Conservation (phyloP, 2,113 vertebrate genomes). For the Brachypodius melanocephalos region DNA sequence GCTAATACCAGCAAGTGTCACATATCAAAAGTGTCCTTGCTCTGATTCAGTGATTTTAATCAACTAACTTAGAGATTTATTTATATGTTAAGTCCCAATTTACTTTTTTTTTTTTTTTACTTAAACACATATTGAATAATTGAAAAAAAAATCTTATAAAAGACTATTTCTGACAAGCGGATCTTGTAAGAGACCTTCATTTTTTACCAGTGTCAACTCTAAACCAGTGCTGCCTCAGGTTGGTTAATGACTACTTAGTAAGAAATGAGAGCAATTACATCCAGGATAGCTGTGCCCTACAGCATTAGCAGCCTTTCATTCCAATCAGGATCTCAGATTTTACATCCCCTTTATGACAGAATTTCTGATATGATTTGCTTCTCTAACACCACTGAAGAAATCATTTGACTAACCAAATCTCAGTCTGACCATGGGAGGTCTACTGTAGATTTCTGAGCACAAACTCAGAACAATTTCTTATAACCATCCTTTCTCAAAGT, state of each 20-base stretch:
- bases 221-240: background rate
- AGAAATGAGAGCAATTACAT: background rate
- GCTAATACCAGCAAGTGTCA: background rate
- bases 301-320: background rate
- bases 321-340: background rate
- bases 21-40: background rate
- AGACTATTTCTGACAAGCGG: background rate
- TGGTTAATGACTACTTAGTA: background rate
- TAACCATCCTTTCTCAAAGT: background rate
- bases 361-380: background rate
- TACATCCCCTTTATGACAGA: background rate
- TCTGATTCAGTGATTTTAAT: background rate
- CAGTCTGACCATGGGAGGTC: background rate
- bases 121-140: background rate
- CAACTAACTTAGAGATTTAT: background rate
- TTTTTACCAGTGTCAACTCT: background rate
- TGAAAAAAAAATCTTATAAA: background rate
- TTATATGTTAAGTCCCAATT: background rate
- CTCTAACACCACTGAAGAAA: background rate
- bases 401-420: background rate
- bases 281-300: background rate
- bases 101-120: background rate
- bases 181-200: background rate
- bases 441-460: background rate
- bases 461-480: background rate